Conservation (phyloP, 1,140 invertebrate species). For the Seison nebaliae region DNA sequence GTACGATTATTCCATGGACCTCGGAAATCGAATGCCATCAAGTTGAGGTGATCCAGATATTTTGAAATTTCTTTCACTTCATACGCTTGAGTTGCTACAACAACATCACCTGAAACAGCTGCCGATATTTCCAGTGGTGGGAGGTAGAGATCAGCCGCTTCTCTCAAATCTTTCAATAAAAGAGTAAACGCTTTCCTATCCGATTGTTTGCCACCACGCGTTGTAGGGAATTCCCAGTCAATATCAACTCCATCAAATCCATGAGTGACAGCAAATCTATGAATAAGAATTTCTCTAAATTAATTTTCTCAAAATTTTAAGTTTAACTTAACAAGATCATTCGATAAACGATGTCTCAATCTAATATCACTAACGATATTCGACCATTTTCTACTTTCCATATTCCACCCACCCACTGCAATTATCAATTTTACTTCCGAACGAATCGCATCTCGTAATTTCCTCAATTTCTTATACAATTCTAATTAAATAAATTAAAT, state of each 20-base stretch:
- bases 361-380: slow-evolving; percentile 46
- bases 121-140: neutral
- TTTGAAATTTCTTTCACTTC: neutral
- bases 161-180: slow-evolving; percentile 7
- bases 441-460: no score
- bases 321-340: slow-evolving; percentile 14
- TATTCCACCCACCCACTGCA: slow-evolving; percentile 63
- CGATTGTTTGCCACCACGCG: slow-evolving; percentile 14
- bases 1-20: slow-evolving; percentile 18
- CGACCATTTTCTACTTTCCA: slow-evolving; percentile 41
- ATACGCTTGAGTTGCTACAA: neutral
- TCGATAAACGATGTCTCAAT: neutral
- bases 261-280: no score
- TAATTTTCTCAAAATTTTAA: neutral
- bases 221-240: slow-evolving; percentile 19
- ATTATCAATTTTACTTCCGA: slow-evolving; percentile 42
- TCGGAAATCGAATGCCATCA: slow-evolving; percentile 23
- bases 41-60: slow-evolving; percentile 20
- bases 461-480: no score
- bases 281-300: neutral
- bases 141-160: no score
- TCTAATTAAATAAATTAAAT: no score
- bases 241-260: slow-evolving; percentile 16
- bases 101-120: neutral
- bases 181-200: slow-evolving; percentile 1